Evolutionary conservation across 2,797 vertebrate genomes (phyloP), one percentile per base, ranked within the genome.

Genomic region (Miichthys miiuy): DNA sequence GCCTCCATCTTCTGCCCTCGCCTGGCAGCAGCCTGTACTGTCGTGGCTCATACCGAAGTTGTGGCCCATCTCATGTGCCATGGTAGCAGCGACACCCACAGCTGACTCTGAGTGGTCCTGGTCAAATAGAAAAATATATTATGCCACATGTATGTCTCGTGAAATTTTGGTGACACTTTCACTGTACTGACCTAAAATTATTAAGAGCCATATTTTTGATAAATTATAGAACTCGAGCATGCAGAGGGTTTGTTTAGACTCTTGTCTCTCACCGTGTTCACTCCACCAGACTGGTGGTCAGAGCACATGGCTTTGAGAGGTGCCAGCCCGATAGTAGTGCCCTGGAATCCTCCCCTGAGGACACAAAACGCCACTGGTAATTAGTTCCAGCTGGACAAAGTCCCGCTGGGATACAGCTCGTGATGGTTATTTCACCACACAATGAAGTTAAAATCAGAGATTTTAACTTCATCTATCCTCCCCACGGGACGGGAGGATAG

Each of bases 31-130:
- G 70, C 96, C 95, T 0, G 84, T 51, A 21, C 91, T 95, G 79
- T 99, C 98, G 0, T 99, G 98, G 76, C 93, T 99, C 98, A 99
- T 99, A 16, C 98, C 98, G 44, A 99, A 99, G 87, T 99, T 99
- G 94, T 99, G 98, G 41, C 98, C 98, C 95, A 99, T 97, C 92
- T 99, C 98, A 0, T 99, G 98, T 17, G 98, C 98, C 93, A 99
- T 95, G 25, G 98, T 99, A 80, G 98, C 97, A 25, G 98, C 98
- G 27, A 98, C 96, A 0, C 98, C 98, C 6, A 99, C 95, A 48
- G 96, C 94, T 70, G 92, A 96, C 60, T 97, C 95, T 0, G 98
- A 98, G 93, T 99, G 98, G 87, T 99, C 98, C 98, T 99, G 75
- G 34, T 52, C 46, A 75, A 64, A 14, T 13, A 16, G 1, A 18